phyloP scores from a whole-genome alignment of 2,888 invertebrate genomes.

The Sinopyrophorus schimmeli region DNA sequence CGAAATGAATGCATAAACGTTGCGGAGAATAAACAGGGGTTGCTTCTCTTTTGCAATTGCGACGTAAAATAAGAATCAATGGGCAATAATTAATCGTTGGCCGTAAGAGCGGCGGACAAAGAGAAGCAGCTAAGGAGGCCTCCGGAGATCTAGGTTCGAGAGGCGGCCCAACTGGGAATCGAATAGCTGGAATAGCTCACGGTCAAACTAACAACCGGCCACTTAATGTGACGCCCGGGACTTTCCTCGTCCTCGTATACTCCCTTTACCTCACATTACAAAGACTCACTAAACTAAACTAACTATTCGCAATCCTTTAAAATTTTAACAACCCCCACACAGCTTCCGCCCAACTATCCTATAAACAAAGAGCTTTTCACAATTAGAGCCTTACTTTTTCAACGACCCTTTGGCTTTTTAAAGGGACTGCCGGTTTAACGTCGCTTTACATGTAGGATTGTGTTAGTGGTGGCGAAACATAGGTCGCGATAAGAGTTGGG shows the following conservation, averaged over 20 bases:
- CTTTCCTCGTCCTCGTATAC: constrained; percentile 46
- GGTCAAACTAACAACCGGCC: constrained; percentile 57
- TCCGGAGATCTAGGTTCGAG: constrained; percentile 51
- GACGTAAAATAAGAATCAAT: constrained; percentile 50
- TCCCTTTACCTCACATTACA: constrained; percentile 32
- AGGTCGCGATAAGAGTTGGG: constrained; percentile 53
- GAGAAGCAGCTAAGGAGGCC: constrained; percentile 51
- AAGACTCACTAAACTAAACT: constrained; percentile 24
- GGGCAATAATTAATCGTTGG: constrained; percentile 56
- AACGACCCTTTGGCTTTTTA: no score
- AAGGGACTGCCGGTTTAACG: constrained; percentile 24
- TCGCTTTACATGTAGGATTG: constrained; percentile 37
- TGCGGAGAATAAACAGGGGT: constrained; percentile 22
- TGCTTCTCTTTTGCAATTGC: constrained; percentile 40
- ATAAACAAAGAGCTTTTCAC: background rate
- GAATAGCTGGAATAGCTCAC: constrained; percentile 47
- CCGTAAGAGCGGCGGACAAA: constrained; percentile 53
- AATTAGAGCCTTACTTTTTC: background rate
- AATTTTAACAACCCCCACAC: constrained; percentile 26
- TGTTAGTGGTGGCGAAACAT: constrained; percentile 44
- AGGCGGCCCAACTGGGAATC: constrained; percentile 51
- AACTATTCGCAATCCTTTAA: constrained; percentile 21
- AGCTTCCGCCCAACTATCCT: no score
- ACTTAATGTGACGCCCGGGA: constrained; percentile 58
- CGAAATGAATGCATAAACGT: constrained; percentile 24